phyloP scores from a whole-genome alignment of 2,113 vertebrate genomes.

The Nettapus auritus region DNA sequence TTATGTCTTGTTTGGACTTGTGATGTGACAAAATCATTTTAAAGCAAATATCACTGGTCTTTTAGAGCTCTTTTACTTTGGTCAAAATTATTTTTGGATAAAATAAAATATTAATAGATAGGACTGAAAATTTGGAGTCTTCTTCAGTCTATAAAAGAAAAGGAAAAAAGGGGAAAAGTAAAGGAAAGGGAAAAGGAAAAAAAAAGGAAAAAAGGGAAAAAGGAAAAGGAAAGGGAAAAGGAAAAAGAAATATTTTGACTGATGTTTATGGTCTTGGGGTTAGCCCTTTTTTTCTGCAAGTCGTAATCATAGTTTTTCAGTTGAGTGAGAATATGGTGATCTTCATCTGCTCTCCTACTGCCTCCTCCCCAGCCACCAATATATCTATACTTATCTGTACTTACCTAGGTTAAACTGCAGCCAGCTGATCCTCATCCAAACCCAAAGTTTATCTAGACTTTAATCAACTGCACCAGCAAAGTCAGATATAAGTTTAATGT shows the following conservation, averaged over 20 bases:
- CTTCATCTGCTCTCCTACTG: background rate
- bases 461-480: background rate
- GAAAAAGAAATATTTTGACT: background rate
- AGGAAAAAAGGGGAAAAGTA: no score
- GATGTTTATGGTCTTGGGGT: background rate
- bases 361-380: accelerated
- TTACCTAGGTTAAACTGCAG: background rate
- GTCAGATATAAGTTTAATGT: background rate
- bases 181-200: no score
- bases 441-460: background rate
- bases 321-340: background rate
- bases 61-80: background rate
- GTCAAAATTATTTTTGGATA: background rate
- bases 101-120: background rate
- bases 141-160: background rate
- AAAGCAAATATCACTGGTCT: background rate
- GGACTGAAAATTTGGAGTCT: background rate
- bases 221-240: background rate
- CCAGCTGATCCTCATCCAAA: background rate
- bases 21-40: background rate
- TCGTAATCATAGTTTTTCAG: background rate
- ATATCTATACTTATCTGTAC: background rate
- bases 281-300: background rate
- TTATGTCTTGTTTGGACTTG: background rate
- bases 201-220: background rate